phyloP scores from a whole-genome alignment of 2,113 vertebrate species.

The Psittacara wagleri region DNA sequence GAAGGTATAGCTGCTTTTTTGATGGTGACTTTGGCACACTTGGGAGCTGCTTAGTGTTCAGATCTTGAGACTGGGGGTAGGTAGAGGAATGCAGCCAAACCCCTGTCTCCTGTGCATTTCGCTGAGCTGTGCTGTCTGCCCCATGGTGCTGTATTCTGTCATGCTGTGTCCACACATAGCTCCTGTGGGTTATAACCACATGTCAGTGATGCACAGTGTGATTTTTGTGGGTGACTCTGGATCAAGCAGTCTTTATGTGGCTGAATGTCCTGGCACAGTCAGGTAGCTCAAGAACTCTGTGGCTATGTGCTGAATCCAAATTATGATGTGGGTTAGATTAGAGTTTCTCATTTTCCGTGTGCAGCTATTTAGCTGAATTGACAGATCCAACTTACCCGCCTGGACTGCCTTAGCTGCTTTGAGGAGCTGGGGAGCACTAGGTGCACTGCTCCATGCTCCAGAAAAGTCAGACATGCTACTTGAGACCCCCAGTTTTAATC shows the following conservation, averaged over 20 bases:
- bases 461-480: not conserved
- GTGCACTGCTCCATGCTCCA: not conserved
- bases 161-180: not conserved
- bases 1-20: not conserved
- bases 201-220: rapidly evolving
- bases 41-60: not conserved
- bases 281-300: not conserved
- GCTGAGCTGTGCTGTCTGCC: not conserved
- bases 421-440: not conserved
- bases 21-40: not conserved
- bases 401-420: not conserved
- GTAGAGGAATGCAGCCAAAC: not conserved
- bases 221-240: not conserved
- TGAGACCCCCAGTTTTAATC: not conserved
- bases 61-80: not conserved
- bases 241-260: not conserved
- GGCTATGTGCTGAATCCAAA: not conserved
- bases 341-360: not conserved
- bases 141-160: not conserved
- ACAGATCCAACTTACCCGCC: not conserved
- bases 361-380: not conserved
- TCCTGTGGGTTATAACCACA: not conserved
- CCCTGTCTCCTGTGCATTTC: not conserved
- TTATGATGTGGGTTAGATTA: not conserved
- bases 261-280: not conserved